Evolutionary conservation across 2,113 vertebrate species (phyloP).

Genomic region (Pica pica): DNA sequence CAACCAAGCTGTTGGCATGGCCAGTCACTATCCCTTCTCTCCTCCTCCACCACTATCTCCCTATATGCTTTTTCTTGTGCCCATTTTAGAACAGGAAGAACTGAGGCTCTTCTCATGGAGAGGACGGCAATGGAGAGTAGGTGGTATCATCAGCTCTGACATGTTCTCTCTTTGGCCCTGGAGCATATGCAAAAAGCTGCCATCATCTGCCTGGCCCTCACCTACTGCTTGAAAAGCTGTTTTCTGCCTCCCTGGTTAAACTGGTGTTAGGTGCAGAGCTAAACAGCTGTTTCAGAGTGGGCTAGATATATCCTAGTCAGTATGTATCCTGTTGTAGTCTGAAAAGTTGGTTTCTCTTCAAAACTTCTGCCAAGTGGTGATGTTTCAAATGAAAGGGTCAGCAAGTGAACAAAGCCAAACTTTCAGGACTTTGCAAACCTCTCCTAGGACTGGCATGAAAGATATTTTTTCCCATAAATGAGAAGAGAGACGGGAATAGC

Average conservation of each 20-base stretch:
- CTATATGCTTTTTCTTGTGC: neutral
- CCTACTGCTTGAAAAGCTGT: neutral
- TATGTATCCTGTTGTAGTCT: neutral
- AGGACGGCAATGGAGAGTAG: neutral
- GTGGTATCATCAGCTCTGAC: neutral
- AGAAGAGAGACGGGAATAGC: neutral
- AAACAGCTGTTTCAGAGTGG: neutral
- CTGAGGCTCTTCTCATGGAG: neutral
- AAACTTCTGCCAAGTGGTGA: neutral
- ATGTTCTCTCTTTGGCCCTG: neutral
- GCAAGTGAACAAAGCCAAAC: neutral
- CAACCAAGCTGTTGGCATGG: neutral
- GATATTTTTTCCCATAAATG: neutral
- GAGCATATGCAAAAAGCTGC: neutral
- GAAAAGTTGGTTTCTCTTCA: neutral
- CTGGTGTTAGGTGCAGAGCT: neutral
- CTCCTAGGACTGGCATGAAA: neutral
- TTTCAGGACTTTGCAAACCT: neutral
- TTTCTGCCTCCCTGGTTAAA: neutral
- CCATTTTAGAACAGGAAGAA: neutral
- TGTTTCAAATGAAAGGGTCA: neutral
- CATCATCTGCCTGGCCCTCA: neutral
- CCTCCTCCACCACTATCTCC: neutral
- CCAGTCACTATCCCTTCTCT: neutral
- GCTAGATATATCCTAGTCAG: neutral